Percentiles rank a stretch among this genome's conserved stretches.
These are phyloP conservation scores for Theristus sp. DNA, from an alignment of 2,888 invertebrate genomes.

Conservation along the genomic window DNA sequence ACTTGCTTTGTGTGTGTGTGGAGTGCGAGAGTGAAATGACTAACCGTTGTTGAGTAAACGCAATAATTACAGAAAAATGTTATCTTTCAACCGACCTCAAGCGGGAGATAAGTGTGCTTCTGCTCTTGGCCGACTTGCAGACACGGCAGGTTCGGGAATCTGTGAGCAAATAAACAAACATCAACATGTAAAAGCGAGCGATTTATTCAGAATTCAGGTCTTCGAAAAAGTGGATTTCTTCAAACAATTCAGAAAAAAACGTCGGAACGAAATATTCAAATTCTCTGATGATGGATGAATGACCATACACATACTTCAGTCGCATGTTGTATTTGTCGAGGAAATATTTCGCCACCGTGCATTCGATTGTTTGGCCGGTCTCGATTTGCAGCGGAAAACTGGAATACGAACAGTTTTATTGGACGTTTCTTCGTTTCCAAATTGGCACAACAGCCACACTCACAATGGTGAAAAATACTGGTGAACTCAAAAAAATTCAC, in stretches of 20 bases:
- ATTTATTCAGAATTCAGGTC: not conserved
- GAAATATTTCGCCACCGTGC: slow-evolving; percentile 97
- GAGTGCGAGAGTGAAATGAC: too few species aligned
- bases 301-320: slow-evolving; percentile 41
- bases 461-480: not conserved
- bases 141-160: slow-evolving; percentile 77
- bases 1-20: too few species aligned
- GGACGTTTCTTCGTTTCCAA: too few species aligned
- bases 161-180: slow-evolving; percentile 27
- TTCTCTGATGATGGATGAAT: too few species aligned
- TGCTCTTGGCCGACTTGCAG: slow-evolving; percentile 97
- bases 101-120: slow-evolving; percentile 90
- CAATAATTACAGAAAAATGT: too few species aligned
- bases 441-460: not conserved
- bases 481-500: not conserved
- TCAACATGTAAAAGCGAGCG: not conserved
- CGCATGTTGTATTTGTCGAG: slow-evolving; percentile 98
- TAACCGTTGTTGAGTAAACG: too few species aligned
- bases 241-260: too few species aligned
- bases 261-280: too few species aligned
- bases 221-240: too few species aligned
- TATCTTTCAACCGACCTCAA: too few species aligned
- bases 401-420: not conserved
- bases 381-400: slow-evolving; percentile 86
- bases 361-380: slow-evolving; percentile 95